Conservation (phyloP, 2,888 invertebrate genomes). For the Choreutis nemorana region DNA sequence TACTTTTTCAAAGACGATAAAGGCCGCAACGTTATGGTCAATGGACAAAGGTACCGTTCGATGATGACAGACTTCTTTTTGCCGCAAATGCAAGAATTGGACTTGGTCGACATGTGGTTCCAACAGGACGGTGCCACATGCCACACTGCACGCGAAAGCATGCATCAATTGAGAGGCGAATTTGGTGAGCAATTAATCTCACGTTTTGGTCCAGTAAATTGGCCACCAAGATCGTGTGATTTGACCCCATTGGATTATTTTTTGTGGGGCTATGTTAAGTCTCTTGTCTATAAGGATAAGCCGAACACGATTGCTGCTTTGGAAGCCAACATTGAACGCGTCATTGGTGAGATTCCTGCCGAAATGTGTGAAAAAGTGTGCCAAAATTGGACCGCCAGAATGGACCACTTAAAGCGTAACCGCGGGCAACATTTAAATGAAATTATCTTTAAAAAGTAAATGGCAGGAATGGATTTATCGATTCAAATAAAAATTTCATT, state of each 20-base stretch:
- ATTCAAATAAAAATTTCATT: no score
- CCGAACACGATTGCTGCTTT: no score
- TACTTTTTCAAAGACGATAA: conserved; percentile 21
- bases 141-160: conserved; percentile 18
- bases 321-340: background rate
- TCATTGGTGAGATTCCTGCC: no score
- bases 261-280: background rate
- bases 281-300: conserved; percentile 14
- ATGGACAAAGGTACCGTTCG: conserved; percentile 18
- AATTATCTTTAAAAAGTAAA: no score
- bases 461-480: no score
- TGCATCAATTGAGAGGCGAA: conserved; percentile 15
- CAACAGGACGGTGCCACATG: conserved; percentile 20
- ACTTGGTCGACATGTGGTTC: conserved; percentile 14
- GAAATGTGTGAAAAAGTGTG: no score
- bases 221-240: conserved; percentile 1
- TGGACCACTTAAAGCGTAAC: no score
- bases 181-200: conserved; percentile 12
- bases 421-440: no score
- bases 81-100: conserved; percentile 13
- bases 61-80: conserved; percentile 19
- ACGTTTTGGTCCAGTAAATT: conserved; percentile 10
- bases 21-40: conserved; percentile 20
- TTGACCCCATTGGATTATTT: background rate
- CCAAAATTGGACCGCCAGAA: no score